A percentile compares a stretch with the other conserved stretches of the same genome.
Evolutionary conservation across 1,140 invertebrate species (phyloP).

Genomic region (Contarinia nasturtii): DNA sequence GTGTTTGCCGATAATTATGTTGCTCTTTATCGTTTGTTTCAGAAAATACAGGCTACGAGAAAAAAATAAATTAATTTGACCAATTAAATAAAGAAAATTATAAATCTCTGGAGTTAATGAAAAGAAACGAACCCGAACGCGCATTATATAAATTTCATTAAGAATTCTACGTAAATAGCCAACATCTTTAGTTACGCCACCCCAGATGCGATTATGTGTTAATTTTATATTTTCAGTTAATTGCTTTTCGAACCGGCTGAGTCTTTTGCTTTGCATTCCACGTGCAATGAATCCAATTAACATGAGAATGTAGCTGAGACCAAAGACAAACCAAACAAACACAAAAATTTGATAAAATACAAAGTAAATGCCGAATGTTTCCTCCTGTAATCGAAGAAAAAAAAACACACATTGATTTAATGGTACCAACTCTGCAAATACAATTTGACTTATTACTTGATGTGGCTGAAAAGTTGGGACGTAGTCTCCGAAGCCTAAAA

Average conservation of each 20-base stretch:
- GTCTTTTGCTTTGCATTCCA: conserved; percentile 40
- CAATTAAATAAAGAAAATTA: too few relatives aligned
- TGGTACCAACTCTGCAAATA: neutral
- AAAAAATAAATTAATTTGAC: neutral
- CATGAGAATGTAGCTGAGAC: conserved; percentile 79
- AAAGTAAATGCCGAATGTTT: conserved; percentile 19
- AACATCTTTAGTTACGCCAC: conserved; percentile 56
- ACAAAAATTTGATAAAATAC: conserved; percentile 22
- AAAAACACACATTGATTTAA: neutral
- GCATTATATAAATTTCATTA: conserved; percentile 57
- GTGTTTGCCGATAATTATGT: conserved; percentile 8
- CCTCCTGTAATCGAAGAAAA: conserved; percentile 7
- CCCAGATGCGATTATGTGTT: conserved; percentile 56
- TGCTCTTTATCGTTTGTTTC: conserved; percentile 10
- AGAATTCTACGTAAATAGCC: conserved; percentile 49
- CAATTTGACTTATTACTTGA: neutral
- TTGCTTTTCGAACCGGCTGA: conserved; percentile 53
- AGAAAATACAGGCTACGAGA: conserved; percentile 16
- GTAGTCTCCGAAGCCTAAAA: conserved; percentile 87
- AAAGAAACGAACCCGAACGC: conserved; percentile 42
- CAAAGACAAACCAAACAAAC: conserved; percentile 73
- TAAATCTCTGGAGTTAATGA: too few relatives aligned
- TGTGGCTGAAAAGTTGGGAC: conserved; percentile 36
- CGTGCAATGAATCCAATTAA: conserved; percentile 68
- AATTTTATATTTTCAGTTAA: conserved; percentile 50